Evolutionary conservation across 2,113 vertebrate species (phyloP).

Genomic region (Falcunculus frontatus): DNA sequence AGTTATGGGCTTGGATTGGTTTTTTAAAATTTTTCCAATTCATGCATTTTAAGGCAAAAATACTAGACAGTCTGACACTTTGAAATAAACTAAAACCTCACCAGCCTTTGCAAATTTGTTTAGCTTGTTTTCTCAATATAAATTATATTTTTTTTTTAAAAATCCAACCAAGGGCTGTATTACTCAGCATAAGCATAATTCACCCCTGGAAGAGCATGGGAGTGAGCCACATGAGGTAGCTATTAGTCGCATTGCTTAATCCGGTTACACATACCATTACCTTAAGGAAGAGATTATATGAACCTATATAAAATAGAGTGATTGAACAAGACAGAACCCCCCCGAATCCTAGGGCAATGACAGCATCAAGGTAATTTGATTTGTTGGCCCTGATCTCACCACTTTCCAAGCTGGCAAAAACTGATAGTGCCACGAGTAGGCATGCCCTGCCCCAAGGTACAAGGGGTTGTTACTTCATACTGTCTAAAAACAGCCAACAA

Average conservation of each 20-base stretch:
- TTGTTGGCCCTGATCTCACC: not conserved
- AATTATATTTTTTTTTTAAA: not conserved
- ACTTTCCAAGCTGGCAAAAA: slow-evolving; percentile 19
- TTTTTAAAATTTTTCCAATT: not conserved
- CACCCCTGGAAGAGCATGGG: not conserved
- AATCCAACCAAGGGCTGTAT: not conserved
- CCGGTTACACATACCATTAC: not conserved
- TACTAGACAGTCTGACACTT: not conserved
- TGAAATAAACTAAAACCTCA: not conserved
- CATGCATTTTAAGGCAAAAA: not conserved
- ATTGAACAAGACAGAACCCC: not conserved
- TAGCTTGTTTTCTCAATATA: not conserved
- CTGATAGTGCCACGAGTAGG: not conserved
- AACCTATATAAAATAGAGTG: not conserved
- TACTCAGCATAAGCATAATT: not conserved
- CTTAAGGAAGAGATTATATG: not conserved
- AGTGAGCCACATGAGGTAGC: not conserved
- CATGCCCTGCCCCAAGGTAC: not conserved
- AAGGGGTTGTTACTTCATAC: not conserved
- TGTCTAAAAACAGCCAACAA: not conserved
- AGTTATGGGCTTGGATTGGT: not conserved
- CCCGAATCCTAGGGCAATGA: not conserved
- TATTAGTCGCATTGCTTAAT: not conserved
- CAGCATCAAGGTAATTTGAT: not conserved
- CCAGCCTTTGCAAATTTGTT: not conserved